These are phyloP conservation scores for Pseudococcus viburni DNA, from an alignment of 2,888 invertebrate genomes.

Conservation along the genomic window DNA sequence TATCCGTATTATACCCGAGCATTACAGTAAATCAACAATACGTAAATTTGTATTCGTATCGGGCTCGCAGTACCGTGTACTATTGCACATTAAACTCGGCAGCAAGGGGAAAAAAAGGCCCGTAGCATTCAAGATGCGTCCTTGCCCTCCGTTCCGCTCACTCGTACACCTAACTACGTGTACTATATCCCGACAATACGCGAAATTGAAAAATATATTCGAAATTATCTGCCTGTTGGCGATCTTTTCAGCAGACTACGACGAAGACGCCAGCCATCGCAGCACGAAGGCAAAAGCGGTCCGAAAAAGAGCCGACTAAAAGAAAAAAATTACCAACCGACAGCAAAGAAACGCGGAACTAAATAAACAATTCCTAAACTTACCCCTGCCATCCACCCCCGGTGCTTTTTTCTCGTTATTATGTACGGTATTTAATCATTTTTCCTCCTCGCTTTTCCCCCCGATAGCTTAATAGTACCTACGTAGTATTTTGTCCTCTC, in stretches of 20 bases:
- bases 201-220: constrained; percentile 38
- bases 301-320: neutral
- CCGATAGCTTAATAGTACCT: too few relatives aligned
- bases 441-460: too few relatives aligned
- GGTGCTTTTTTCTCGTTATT: too few relatives aligned
- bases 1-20: neutral
- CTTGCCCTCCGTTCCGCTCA: too few relatives aligned
- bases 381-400: too few relatives aligned
- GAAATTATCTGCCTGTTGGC: constrained; percentile 34
- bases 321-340: neutral
- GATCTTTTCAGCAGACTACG: constrained; percentile 36
- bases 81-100: constrained; percentile 21
- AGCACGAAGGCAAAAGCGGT: neutral
- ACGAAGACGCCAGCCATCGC: neutral
- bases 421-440: too few relatives aligned
- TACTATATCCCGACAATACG: neutral
- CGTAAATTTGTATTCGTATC: constrained; percentile 38
- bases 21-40: constrained; percentile 32
- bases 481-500: neutral
- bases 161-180: neutral
- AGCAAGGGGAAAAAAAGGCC: neutral
- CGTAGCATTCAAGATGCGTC: neutral
- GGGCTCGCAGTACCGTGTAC: neutral
- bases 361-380: neutral
- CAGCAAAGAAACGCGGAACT: constrained; percentile 24